Base-by-base conservation (phyloP, 23 tunicate genomes). In the Trididemnum clinides region DNA sequence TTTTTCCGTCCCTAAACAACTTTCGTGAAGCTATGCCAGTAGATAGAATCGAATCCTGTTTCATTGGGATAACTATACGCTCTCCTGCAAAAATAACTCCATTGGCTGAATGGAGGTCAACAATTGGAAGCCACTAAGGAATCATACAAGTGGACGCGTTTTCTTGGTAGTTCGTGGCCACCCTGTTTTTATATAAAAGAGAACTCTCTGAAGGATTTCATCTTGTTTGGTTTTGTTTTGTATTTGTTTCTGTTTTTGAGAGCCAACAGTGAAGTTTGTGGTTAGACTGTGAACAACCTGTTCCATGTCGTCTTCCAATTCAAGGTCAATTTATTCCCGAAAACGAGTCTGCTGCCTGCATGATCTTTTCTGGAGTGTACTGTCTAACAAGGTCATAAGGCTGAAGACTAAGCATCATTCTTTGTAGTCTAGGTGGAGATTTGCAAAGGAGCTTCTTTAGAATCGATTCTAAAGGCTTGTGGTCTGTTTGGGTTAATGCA, bases 391-490 rank as follows among this genome's bases (percentile, higher is more conserved):
- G 64, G 10, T 35, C 25, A 65, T 83, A 83, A 15, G 78, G 63
- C 25, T 83, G 87, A 21, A 83, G 64, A 62, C 77, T 27, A 74
- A 83, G 34, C 79, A 83, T 69, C 64, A 83, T 39, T n/a, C 77
- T 36, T 28, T 83, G 87, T 39, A 83, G 72, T 35, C 80, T 37
- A 1, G 59, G 63, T 2, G 87, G 87, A 28, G 87, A 51, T 36
- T 69, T 69, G 64, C 73, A 27, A 19, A 83, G 37, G n/a, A 4
- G 26, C 19, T 75, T 75, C 37, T 75, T 75, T n/a, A 39, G 15
- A 39, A 83, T 83, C 25, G 64, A 27, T 23, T 70, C 79, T 21
- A 83, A 50, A 2, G 87, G 87, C 49, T 83, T 83, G 39, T 83
- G 87, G 63, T 83, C 87, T 37, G 79, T 83, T 69, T 83, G 77